These are phyloP conservation scores for Halcyon senegalensis DNA, from an alignment of 2,113 vertebrate genomes.

Conservation along the genomic window DNA sequence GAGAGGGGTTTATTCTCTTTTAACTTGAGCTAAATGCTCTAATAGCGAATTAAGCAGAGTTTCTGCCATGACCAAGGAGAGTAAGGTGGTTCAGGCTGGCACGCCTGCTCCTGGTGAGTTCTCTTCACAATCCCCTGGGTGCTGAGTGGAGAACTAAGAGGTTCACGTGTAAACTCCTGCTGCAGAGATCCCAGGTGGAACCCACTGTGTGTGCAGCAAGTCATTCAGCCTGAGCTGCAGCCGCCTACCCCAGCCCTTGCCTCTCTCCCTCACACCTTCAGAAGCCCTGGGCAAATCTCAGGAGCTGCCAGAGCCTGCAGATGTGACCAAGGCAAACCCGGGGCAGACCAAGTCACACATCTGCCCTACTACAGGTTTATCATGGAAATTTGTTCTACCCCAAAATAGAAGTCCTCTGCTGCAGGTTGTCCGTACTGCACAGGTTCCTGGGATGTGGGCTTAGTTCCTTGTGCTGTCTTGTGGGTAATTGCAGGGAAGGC, in stretches of 20 bases:
- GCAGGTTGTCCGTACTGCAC: not conserved
- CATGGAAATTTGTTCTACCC: not conserved
- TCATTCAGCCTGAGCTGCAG: not conserved
- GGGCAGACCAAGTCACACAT: not conserved
- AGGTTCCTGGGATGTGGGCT: not conserved
- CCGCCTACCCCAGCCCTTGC: not conserved
- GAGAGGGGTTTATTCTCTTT: not conserved
- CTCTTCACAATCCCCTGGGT: not conserved
- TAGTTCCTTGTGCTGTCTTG: not conserved
- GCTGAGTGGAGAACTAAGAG: not conserved
- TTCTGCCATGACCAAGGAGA: not conserved
- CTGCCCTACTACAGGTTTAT: not conserved
- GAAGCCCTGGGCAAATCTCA: not conserved
- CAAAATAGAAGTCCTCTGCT: not conserved
- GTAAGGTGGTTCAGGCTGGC: not conserved
- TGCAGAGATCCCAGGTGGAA: not conserved
- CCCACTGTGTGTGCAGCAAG: not conserved
- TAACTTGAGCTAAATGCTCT: not conserved
- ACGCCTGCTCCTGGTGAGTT: not conserved
- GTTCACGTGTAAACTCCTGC: not conserved
- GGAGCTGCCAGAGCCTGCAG: not conserved
- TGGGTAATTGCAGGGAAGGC: not conserved
- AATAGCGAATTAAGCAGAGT: not conserved
- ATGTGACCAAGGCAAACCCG: not conserved
- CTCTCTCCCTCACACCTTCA: not conserved